These are phyloP conservation scores for Papilio glaucus DNA, from an alignment of 1,140 invertebrate species.

Conservation along the genomic window DNA sequence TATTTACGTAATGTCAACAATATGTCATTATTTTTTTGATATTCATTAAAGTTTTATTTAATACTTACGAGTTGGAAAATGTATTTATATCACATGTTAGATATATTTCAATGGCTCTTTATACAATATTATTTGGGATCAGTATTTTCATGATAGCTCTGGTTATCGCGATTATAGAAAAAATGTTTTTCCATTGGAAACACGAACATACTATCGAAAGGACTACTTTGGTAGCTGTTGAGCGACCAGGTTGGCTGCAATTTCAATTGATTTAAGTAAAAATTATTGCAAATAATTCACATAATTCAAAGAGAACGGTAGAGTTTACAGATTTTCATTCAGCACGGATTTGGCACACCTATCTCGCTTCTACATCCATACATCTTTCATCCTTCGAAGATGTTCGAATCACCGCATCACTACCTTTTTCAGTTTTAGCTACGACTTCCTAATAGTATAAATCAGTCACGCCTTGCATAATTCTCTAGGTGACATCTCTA, in stretches of 20 bases:
- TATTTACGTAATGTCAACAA: constrained; percentile 22
- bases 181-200: constrained; percentile 77
- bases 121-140: constrained; percentile 75
- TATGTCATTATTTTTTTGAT: constrained; percentile 16
- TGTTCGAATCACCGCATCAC: too few relatives aligned
- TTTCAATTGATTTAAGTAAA: not conserved
- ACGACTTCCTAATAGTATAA: too few relatives aligned
- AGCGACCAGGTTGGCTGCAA: constrained; percentile 67
- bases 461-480: too few relatives aligned
- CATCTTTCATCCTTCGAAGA: too few relatives aligned
- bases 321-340: too few relatives aligned
- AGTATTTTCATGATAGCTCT: constrained; percentile 78
- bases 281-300: too few relatives aligned
- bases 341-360: too few relatives aligned
- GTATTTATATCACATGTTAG: constrained; percentile 33
- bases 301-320: too few relatives aligned
- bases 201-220: constrained; percentile 72
- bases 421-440: too few relatives aligned
- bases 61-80: constrained; percentile 32
- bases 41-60: constrained; percentile 13
- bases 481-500: too few relatives aligned
- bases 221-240: constrained; percentile 48
- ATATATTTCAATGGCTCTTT: constrained; percentile 65
- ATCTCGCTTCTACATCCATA: too few relatives aligned
- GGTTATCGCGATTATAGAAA: constrained; percentile 74